Percentiles rank a stretch among this genome's conserved stretches.
phyloP scores from a whole-genome alignment of 1,140 invertebrate genomes.

The Atta colombica region DNA sequence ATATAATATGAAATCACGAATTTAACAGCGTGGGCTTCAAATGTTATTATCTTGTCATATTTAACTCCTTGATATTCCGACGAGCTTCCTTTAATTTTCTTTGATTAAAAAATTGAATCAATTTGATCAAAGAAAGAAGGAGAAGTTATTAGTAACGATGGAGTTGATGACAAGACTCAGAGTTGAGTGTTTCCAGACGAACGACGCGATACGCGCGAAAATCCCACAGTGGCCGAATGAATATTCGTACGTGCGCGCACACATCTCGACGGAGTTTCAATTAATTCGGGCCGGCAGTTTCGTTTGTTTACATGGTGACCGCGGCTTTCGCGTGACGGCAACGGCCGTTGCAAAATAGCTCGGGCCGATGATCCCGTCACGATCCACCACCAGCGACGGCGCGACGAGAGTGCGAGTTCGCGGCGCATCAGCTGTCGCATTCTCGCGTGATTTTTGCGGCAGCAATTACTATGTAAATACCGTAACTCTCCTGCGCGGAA shows the following conservation, averaged over 20 bases:
- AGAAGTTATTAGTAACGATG: constrained; percentile 2
- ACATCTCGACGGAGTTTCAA: constrained; percentile 70
- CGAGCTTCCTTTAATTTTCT: background rate
- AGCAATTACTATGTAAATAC: constrained; percentile 61
- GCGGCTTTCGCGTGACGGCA: constrained; percentile 43
- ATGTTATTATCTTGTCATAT: background rate
- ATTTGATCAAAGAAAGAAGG: no score
- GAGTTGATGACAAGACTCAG: background rate
- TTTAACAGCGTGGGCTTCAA: background rate
- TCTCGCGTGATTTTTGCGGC: constrained; percentile 50
- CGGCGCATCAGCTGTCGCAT: constrained; percentile 53
- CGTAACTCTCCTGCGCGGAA: constrained; percentile 39
- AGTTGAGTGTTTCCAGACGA: constrained; percentile 17
- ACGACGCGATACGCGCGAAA: constrained; percentile 31
- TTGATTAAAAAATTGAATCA: background rate
- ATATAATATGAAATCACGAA: no score
- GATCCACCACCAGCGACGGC: constrained; percentile 34
- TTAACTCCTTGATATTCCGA: background rate
- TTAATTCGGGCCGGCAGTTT: constrained; percentile 70
- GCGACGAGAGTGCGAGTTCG: constrained; percentile 19
- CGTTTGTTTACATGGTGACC: constrained; percentile 70
- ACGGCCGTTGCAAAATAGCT: constrained; percentile 66
- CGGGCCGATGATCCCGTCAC: constrained; percentile 66
- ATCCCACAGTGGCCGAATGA: constrained; percentile 46
- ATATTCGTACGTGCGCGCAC: constrained; percentile 64